A percentile compares a stretch with the other conserved stretches of the same genome.
Evolutionary conservation across 2,888 invertebrate genomes (phyloP).

Genomic region (Hipparchia sbordonii): DNA sequence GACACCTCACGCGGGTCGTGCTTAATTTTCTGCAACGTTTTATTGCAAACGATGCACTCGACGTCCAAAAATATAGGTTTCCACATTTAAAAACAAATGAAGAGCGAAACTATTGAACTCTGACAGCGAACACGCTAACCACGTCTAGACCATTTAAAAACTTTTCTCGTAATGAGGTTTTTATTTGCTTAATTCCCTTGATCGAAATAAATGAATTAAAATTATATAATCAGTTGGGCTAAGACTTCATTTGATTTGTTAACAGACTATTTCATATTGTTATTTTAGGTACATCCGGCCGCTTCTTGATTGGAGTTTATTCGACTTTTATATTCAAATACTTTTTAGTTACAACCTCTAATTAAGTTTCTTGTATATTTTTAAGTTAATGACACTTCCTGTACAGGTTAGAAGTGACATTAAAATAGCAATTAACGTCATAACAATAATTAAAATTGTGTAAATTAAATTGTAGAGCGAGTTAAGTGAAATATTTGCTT

Average conservation of each 20-base stretch:
- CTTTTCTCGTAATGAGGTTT: conserved; percentile 49
- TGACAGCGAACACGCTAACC: conserved; percentile 58
- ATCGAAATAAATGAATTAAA: conserved; percentile 44
- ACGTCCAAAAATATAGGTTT: conserved; percentile 76
- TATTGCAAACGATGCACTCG: conserved; percentile 79
- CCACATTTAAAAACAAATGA: conserved; percentile 80
- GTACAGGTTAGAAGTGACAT: conserved; percentile 2
- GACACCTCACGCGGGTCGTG: conserved; percentile 59
- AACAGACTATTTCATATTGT: not conserved
- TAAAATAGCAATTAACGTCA: conserved; percentile 15
- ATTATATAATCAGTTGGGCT: conserved; percentile 42
- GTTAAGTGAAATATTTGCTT: conserved; percentile 13
- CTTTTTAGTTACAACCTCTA: conserved; percentile 13
- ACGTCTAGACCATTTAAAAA: conserved; percentile 49
- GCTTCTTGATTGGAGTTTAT: not conserved
- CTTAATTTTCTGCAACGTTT: conserved; percentile 78
- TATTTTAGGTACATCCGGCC: not conserved
- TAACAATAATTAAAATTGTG: conserved; percentile 2
- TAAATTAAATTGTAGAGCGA: not conserved
- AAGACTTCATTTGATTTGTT: conserved; percentile 29
- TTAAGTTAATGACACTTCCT: conserved; percentile 12
- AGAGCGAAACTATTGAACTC: conserved; percentile 46
- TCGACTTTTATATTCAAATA: not conserved
- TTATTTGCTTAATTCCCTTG: conserved; percentile 41
- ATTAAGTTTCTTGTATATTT: not conserved